Evolutionary conservation across 2,888 invertebrate species (phyloP).

Genomic region (Cosmopolites sordidus): DNA sequence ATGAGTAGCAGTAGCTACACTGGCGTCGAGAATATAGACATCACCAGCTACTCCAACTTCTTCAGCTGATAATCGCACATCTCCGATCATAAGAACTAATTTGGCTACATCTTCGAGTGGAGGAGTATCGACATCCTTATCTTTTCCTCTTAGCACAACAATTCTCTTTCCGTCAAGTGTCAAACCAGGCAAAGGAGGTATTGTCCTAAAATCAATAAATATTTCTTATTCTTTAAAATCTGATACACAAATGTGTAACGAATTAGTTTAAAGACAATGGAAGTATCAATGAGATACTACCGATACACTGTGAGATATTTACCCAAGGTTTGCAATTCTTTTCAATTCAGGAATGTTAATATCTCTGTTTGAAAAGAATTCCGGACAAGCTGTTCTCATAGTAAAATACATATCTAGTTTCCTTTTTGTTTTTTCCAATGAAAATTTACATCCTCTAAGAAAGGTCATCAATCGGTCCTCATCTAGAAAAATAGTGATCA

Average conservation of each 20-base stretch:
- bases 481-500: slow-evolving; percentile 61
- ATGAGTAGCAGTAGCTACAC: slow-evolving; percentile 72
- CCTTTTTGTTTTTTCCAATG: slow-evolving; percentile 77
- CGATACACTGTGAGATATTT: slow-evolving; percentile 41
- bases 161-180: slow-evolving; percentile 78
- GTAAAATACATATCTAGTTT: slow-evolving; percentile 88
- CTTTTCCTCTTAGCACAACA: slow-evolving; percentile 66
- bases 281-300: too few relatives aligned
- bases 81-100: slow-evolving; percentile 79
- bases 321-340: slow-evolving; percentile 66
- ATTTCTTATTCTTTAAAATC: background rate
- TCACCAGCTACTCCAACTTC: slow-evolving; percentile 79
- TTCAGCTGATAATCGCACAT: slow-evolving; percentile 72
- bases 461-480: slow-evolving; percentile 76
- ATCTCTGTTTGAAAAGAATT: slow-evolving; percentile 76
- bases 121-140: slow-evolving; percentile 66
- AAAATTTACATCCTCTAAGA: slow-evolving; percentile 81
- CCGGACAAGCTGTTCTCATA: slow-evolving; percentile 76
- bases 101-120: slow-evolving; percentile 77
- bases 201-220: slow-evolving; percentile 30
- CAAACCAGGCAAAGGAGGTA: slow-evolving; percentile 74
- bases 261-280: background rate
- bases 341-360: slow-evolving; percentile 68
- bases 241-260: background rate
- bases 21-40: slow-evolving; percentile 75